Evolutionary conservation across 2,797 vertebrate species (phyloP).

Genomic region (Labeo calbasu): DNA sequence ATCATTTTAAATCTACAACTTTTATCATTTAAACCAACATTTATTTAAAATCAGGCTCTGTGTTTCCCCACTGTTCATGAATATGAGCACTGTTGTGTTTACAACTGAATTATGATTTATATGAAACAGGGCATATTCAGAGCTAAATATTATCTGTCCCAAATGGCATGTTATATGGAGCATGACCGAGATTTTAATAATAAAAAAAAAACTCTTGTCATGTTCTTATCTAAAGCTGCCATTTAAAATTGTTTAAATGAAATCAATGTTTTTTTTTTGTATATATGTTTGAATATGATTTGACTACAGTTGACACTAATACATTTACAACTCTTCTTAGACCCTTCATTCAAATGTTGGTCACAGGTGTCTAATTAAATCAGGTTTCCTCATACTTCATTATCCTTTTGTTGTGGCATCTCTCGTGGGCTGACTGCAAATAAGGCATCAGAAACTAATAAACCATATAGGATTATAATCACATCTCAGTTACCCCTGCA

Average conservation of each 20-base stretch:
- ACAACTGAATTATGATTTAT: neutral
- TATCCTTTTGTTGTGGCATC: neutral
- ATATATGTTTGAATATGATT: neutral
- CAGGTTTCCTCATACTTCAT: neutral
- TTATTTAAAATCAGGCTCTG: neutral
- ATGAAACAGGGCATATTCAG: neutral
- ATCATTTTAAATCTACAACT: neutral
- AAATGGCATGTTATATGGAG: neutral
- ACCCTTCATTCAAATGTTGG: neutral
- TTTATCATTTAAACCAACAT: neutral
- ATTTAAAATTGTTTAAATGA: neutral
- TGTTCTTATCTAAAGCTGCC: neutral
- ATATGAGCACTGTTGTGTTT: neutral
- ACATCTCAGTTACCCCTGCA: neutral
- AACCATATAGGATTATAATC: neutral
- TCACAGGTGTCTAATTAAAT: neutral
- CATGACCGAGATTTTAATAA: neutral
- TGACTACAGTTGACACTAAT: neutral
- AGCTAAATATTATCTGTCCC: neutral
- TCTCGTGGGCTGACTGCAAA: neutral
- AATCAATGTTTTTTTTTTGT: neutral
- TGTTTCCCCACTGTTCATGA: neutral
- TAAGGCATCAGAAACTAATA: neutral
- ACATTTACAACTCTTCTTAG: neutral
- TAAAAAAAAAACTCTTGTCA: neutral